Base-by-base conservation (phyloP, 2,113 vertebrate species). In the Spea multiplicata region DNA sequence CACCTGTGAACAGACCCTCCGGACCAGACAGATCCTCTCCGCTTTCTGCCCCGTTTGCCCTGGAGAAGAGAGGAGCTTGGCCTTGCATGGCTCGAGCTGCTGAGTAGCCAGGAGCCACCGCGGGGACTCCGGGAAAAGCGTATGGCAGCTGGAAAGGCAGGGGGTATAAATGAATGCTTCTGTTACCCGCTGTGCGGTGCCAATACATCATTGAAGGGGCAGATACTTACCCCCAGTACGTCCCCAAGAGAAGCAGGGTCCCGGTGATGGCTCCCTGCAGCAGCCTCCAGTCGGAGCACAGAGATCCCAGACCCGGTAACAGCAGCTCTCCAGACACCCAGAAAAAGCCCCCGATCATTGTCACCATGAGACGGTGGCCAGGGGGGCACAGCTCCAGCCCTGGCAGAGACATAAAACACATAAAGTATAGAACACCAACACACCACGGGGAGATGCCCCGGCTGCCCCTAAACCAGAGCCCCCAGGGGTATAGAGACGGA, bases 301-400 rank as follows among this genome's bases (percentile, higher is more conserved):
- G 84, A 59, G 89, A 78, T 0, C 94, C 95, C 49, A 96, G 53
- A 12, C 92, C 92, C 0, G 94, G 96, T 88, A 95, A 86, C 84
- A 96, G 85, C 84, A 97, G 84, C 84, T 93, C 91, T 3, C 95
- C 95, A 0, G 85, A 85, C 45, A 95, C 88, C 1, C 87, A 91
- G 78, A 94, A 97, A 89, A 96, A 92, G 0, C 90, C 80, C 0
- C 93, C 91, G 64, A 94, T 87, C 92, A 93, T 88, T 0, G 93
- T 90, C 81, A 95, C 91, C 79, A 84, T 87, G 75, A 96, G 93
- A 0, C 93, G 92, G 66, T 93, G 92, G 0, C 91, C 83, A 5
- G 95, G 90, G 64, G 94, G 92, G 1, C 96, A 96, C 59, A 95
- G 84, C 90, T 97, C 96, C 90, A 97, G 81, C 72, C 95, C 95